These are phyloP conservation scores for Hippocampus comes DNA, from an alignment of 2,113 vertebrate species.

Conservation along the genomic window DNA sequence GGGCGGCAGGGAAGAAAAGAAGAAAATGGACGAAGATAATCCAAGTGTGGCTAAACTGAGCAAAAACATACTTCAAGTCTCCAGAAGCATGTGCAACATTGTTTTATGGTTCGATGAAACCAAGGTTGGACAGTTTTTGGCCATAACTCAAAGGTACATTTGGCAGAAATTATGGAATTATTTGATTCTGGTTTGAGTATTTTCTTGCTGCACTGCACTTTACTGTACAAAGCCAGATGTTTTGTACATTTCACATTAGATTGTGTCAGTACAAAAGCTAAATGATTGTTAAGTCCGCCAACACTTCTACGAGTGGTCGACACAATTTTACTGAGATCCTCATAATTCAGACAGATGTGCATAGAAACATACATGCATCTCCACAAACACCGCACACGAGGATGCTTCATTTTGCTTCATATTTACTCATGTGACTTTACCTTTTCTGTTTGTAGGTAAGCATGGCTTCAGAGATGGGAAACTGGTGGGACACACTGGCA, in stretches of 20 bases:
- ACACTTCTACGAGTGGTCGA: background rate
- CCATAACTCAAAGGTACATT: background rate
- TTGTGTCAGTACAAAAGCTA: background rate
- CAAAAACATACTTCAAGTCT: background rate
- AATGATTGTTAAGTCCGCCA: background rate
- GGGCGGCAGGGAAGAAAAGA: background rate
- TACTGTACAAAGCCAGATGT: background rate
- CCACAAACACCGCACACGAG: conserved; percentile 10
- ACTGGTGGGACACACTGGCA: conserved; percentile 77
- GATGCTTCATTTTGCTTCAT: background rate
- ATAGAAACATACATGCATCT: conserved; percentile 22
- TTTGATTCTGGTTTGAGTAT: no score
- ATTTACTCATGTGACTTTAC: conserved; percentile 26
- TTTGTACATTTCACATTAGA: background rate
- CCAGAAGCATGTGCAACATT: background rate
- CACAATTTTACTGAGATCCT: background rate
- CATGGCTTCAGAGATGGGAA: conserved; percentile 82
- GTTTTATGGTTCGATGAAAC: background rate
- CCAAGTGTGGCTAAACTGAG: background rate
- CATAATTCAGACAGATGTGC: conserved; percentile 5
- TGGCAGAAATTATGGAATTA: no score
- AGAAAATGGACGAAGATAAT: background rate
- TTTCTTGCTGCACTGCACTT: no score
- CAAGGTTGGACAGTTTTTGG: background rate
- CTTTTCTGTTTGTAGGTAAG: conserved; percentile 77